A percentile compares a stretch with the other conserved stretches of the same genome.
Conservation (phyloP, 2,113 vertebrate genomes). For the Chloroceryle aenea region DNA sequence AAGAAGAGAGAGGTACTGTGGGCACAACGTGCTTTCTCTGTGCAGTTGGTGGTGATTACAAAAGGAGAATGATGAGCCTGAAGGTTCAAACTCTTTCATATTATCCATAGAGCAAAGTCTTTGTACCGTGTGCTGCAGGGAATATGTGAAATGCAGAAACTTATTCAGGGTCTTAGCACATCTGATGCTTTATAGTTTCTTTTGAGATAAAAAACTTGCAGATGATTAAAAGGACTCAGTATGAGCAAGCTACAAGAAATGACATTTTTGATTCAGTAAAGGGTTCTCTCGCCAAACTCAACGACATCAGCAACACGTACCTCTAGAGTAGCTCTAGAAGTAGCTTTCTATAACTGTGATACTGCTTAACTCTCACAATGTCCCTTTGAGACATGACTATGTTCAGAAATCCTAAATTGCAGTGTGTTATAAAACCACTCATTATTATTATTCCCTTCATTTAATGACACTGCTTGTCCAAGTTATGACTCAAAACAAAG, state of each 20-base stretch:
- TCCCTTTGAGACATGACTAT: not conserved
- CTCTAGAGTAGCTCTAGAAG: not conserved
- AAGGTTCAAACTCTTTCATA: not conserved
- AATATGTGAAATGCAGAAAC: not conserved
- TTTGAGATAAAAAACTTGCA: not conserved
- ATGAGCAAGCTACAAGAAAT: not conserved
- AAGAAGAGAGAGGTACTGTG: constrained; percentile 85
- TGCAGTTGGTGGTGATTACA: not conserved
- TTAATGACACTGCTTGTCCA: not conserved
- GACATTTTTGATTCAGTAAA: not conserved
- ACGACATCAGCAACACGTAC: not conserved
- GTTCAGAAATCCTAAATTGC: not conserved
- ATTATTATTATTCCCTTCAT: not conserved
- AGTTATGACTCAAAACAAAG: not conserved
- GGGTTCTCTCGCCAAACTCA: not conserved
- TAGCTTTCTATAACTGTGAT: not conserved
- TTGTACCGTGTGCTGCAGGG: not conserved
- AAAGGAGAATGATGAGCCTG: not conserved
- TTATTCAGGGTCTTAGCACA: not conserved
- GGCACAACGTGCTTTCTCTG: not conserved
- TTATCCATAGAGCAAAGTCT: not conserved
- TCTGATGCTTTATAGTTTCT: not conserved
- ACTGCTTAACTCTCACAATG: not conserved
- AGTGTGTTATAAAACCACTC: not conserved
- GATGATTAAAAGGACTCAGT: not conserved